phyloP scores from a whole-genome alignment of 2,113 vertebrate genomes.

The Alligator sinensis region DNA sequence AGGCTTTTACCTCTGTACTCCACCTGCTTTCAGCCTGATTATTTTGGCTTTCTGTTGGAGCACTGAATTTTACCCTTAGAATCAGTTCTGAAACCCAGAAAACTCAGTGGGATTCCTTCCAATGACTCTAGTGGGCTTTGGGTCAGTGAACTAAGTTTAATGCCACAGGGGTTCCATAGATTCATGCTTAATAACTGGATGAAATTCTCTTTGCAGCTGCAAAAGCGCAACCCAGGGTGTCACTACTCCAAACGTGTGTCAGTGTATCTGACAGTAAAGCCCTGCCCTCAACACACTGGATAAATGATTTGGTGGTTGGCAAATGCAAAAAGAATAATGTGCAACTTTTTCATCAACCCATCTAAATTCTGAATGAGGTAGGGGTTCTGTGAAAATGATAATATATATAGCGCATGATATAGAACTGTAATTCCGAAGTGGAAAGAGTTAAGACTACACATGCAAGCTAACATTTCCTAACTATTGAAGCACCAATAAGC shows the following conservation, averaged over 20 bases:
- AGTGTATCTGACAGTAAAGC: not conserved
- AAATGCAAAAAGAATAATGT: no score
- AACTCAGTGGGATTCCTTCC: not conserved
- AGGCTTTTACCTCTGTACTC: no score
- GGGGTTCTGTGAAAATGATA: no score
- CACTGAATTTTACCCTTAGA: not conserved
- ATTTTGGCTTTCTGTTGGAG: no score
- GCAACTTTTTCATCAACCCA: no score
- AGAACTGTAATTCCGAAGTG: no score
- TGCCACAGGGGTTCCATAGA: not conserved
- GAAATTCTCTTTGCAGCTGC: fast-evolving
- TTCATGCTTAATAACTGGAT: not conserved
- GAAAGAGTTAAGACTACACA: no score
- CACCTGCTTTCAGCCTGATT: no score
- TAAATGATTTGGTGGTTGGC: not conserved
- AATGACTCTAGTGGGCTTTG: fast-evolving
- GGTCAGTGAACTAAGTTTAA: not conserved
- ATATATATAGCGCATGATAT: no score
- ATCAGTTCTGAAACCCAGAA: not conserved
- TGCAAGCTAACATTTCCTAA: no score
- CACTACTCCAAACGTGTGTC: not conserved
- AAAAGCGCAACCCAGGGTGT: not conserved
- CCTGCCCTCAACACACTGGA: not conserved
- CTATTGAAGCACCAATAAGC: no score
- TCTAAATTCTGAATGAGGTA: no score